These are phyloP conservation scores for Psittacus erithacus DNA, from an alignment of 2,113 vertebrate species.

Conservation along the genomic window DNA sequence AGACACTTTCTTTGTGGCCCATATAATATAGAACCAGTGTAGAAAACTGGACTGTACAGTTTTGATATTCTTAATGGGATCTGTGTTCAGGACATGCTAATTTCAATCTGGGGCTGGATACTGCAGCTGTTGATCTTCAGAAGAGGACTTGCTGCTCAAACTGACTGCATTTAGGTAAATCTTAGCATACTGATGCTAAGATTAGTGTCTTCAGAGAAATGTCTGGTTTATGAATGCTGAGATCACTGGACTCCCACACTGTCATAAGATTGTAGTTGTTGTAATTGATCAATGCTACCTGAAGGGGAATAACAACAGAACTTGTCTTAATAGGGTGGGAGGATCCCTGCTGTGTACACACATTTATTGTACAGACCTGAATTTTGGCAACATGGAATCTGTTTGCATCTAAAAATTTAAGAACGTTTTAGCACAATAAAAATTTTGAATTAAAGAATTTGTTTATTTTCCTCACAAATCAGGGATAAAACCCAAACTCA, in stretches of 20 bases:
- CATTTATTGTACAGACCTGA: accelerated
- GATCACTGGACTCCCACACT: not conserved
- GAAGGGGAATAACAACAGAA: not conserved
- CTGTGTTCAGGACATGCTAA: not conserved
- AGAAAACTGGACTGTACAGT: not conserved
- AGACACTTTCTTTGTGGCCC: not conserved
- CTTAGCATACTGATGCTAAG: not conserved
- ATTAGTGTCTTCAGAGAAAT: not conserved
- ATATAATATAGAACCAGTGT: not conserved
- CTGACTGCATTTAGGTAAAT: not conserved
- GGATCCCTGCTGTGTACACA: accelerated
- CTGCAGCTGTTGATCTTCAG: not conserved
- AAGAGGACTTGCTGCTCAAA: not conserved
- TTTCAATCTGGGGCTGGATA: not conserved
- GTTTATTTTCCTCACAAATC: not conserved
- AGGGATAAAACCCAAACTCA: not conserved
- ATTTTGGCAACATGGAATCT: not conserved
- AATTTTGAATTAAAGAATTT: not conserved
- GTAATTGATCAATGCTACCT: not conserved
- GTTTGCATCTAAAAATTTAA: not conserved
- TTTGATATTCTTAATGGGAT: not conserved
- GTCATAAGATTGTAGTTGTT: not conserved
- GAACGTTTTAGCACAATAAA: not conserved
- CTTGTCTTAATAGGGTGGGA: not conserved
- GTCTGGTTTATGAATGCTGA: not conserved